Base-by-base conservation (phyloP, 2,113 vertebrate genomes). In the Sialia sialis region DNA sequence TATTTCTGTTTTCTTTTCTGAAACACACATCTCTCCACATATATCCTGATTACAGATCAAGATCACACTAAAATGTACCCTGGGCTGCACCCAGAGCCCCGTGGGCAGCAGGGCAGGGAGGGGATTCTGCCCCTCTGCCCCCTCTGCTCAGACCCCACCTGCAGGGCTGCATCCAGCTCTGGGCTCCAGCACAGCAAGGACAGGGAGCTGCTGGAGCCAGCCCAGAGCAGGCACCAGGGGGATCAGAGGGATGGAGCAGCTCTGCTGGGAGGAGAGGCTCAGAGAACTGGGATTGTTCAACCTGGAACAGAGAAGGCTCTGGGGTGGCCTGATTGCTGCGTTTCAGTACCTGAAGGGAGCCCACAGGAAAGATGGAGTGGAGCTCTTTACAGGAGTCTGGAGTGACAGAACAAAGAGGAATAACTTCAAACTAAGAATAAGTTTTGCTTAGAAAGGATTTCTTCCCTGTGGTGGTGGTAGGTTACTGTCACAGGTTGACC, bases 281-380 rank as follows among this genome's bases (percentile, higher is more conserved):
- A n/a, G n/a, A n/a, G n/a, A n/a, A n/a, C n/a, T n/a, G n/a, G n/a
- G n/a, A n/a, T n/a, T n/a, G n/a, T n/a, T n/a, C n/a, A n/a, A n/a
- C n/a, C n/a, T n/a, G n/a, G n/a, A n/a, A n/a, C n/a, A n/a, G n/a
- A n/a, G 41, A 13, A 48, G 19, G 16, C 7, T 34, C 0, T 41
- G 16, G 8, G 1, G 7, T 20, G 25, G 17, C 0, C 6, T 10
- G 2, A 14, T 8, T 56, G 20, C 4, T 3, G 11, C 21, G 14
- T 43, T 51, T 0, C 2, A 36, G 5, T 9, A 0, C 3, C 11
- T 19, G 1, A 64, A 51, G 4, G 14, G 8, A 44, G 1, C 5
- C 1, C 0, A 11, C 7, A 44, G 7, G 12, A 38, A 51, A 11
- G 18, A 25, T 9, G 11, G 12, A 58, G 46, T 44, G 14, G 52